phyloP scores from a whole-genome alignment of 2,797 vertebrate genomes.

The Columba guinea region DNA sequence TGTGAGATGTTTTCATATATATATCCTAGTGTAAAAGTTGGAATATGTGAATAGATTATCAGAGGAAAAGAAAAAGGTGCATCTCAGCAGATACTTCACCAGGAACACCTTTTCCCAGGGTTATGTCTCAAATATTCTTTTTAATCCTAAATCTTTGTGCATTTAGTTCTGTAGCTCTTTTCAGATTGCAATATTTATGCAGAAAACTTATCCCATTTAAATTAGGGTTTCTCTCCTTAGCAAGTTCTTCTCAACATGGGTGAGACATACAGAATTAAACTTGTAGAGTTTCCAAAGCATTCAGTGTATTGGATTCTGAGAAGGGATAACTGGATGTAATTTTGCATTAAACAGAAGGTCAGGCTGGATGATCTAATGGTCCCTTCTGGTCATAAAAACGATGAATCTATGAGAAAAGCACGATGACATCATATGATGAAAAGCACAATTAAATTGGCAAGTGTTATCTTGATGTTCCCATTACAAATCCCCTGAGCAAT shows the following conservation, averaged over 20 bases:
- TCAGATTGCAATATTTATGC: not conserved
- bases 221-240: not conserved
- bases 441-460: conserved; percentile 50
- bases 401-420: conserved; percentile 57
- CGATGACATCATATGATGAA: conserved; percentile 57
- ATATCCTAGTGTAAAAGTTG: not conserved
- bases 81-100: not conserved
- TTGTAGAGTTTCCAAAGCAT: not conserved
- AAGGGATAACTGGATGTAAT: conserved; percentile 11
- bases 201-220: not conserved
- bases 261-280: not conserved
- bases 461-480: conserved; percentile 51
- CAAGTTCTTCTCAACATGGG: not conserved
- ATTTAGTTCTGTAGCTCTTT: not conserved
- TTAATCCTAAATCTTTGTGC: not conserved
- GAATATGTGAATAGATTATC: not conserved
- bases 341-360: conserved; percentile 37
- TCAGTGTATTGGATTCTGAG: not conserved
- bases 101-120: not conserved
- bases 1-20: not conserved
- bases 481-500: conserved; percentile 43
- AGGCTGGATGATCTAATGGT: conserved; percentile 44
- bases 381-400: conserved; percentile 42
- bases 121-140: not conserved
- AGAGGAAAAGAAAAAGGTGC: not conserved